A percentile compares a stretch with the other conserved stretches of the same genome.
These are phyloP conservation scores for Netelia fuscicornis DNA, from an alignment of 2,888 invertebrate species.

Conservation along the genomic window DNA sequence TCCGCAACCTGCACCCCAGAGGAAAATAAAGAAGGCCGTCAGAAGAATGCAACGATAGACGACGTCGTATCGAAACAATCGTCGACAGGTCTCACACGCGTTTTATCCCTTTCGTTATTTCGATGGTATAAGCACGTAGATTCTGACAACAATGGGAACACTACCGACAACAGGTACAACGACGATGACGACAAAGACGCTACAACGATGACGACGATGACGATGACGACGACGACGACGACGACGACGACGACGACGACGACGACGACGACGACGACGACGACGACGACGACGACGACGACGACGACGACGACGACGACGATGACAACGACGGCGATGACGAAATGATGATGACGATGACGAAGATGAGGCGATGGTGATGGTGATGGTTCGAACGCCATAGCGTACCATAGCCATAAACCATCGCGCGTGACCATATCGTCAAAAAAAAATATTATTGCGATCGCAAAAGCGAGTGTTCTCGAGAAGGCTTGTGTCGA, in stretches of 20 bases:
- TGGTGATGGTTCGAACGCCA: slow-evolving; percentile 70
- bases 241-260: slow-evolving; percentile 46
- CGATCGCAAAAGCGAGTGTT: background rate
- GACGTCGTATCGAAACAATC: slow-evolving; percentile 12
- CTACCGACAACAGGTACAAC: background rate
- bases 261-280: slow-evolving; percentile 42
- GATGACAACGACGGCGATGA: slow-evolving; percentile 5
- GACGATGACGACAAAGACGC: background rate
- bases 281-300: slow-evolving; percentile 41
- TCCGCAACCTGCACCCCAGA: slow-evolving; percentile 75
- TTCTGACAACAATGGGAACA: slow-evolving; percentile 6
- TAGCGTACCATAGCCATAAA: slow-evolving; percentile 76
- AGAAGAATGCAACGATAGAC: slow-evolving; percentile 83
- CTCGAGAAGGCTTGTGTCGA: slow-evolving; percentile 76
- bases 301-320: slow-evolving; percentile 66
- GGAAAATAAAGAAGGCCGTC: slow-evolving; percentile 85
- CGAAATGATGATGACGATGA: slow-evolving; percentile 24
- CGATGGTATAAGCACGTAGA: background rate
- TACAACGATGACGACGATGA: background rate
- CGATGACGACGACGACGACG: background rate
- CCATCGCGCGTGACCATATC: slow-evolving; percentile 36
- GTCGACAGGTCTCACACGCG: background rate
- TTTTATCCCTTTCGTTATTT: background rate
- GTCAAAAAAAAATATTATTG: slow-evolving; percentile 20
- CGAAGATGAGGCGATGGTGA: slow-evolving; percentile 73